These are phyloP conservation scores for Eretmochelys imbricata DNA, from an alignment of 2,113 vertebrate species.

Conservation along the genomic window DNA sequence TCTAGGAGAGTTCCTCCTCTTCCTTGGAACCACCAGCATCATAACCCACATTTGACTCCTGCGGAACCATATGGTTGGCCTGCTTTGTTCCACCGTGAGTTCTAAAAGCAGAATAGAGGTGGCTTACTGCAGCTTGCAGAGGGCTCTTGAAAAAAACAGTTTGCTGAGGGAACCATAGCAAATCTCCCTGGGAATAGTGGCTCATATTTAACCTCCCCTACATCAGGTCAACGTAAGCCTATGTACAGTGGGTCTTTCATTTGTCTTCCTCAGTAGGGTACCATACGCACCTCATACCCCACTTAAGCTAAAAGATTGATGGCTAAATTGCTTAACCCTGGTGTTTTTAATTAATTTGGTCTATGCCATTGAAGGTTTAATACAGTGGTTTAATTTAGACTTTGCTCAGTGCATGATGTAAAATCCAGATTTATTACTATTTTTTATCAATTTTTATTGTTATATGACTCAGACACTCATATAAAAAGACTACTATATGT, in stretches of 20 bases:
- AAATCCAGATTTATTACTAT: constrained; percentile 78
- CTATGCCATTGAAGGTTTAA: constrained; percentile 76
- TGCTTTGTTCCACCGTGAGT: not conserved
- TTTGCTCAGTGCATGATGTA: constrained; percentile 71
- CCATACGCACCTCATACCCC: constrained; percentile 75
- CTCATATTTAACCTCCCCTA: constrained; percentile 69
- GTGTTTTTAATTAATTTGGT: constrained; percentile 83
- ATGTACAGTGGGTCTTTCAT: constrained; percentile 67
- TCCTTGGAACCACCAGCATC: not conserved
- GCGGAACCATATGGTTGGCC: not conserved
- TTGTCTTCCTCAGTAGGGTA: constrained; percentile 70
- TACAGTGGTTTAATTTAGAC: constrained; percentile 80
- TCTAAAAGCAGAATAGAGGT: constrained; percentile 45
- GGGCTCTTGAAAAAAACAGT: constrained; percentile 68
- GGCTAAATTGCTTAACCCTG: constrained; percentile 77
- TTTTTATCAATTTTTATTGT: constrained; percentile 82
- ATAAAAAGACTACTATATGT: constrained; percentile 65
- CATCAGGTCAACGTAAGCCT: constrained; percentile 68
- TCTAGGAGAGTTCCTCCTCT: not conserved
- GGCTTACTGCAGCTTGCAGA: constrained; percentile 32
- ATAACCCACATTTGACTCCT: not conserved
- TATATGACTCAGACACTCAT: constrained; percentile 65
- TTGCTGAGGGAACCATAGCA: constrained; percentile 35
- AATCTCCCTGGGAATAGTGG: constrained; percentile 58
- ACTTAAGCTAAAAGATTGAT: constrained; percentile 77